Base-by-base conservation (phyloP, 2,113 vertebrate genomes). In the Thalassarche chlororhynchos region DNA sequence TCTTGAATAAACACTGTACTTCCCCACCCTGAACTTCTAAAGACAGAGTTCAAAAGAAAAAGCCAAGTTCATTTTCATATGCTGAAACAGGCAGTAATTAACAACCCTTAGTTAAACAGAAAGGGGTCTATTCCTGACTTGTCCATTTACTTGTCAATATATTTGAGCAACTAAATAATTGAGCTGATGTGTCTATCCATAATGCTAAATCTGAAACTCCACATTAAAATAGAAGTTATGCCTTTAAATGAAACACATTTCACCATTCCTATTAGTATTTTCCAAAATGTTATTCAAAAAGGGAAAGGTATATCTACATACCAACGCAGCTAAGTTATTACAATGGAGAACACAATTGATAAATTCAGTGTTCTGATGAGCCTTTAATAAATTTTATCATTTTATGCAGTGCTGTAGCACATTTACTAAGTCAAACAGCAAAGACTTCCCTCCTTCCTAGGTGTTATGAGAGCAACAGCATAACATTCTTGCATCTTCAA, bases 21-120 rank as follows among this genome's bases (percentile, higher is more conserved):
- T 97, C 91, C 77, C 91, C 95, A 98, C 83, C 88, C 96, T 95
- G 82, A 98, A 96, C 96, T 98, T 98, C 97, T 97, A 90, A 94
- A 93, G 89, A 78, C 47, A 81, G 77, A 91, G 92, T 94, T 98
- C 96, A 97, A 97, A 98, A 96, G 96, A 84, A 91, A 94, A 72
- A 70, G 38, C 18, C 89, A 98, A 95, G 96, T 96, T 91, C 89
- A 95, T 95, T 95, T 93, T 96, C 89, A 58, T 96, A 94, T 61
- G 64, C 40, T 82, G 74, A 91, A 95, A 77, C 6, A 81, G 64
- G 28, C 75, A 81, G 89, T 81, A 95, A 93, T 89, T 90, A 92
- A 93, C 94, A 84, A 76, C 46, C 12, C 40, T 72, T 55, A 71
- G 69, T 93, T 92, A 96, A 94, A 92, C 28, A 91, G 54, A 93